Base-by-base conservation (phyloP, 2,113 vertebrate genomes). In the Arizona elegans region DNA sequence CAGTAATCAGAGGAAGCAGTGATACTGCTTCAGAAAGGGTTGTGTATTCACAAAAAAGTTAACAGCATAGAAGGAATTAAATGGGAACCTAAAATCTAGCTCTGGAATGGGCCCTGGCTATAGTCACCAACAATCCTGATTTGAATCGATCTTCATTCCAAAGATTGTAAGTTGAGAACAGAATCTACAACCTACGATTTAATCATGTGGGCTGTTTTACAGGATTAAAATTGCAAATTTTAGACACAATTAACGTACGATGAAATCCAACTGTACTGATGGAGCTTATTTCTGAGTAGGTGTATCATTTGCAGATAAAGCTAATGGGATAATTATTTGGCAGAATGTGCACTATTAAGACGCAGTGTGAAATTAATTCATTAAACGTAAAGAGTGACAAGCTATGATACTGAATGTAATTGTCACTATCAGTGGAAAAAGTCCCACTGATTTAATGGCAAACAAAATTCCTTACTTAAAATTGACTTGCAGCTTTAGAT, bases 301-400 rank as follows among this genome's bases (percentile, higher is more conserved):
- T 23, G 24, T 43, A 47, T 55, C 19, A 56, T 38, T 23, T 81
- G 65, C 11, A 55, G n/a, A 65, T 23, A 90, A 91, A 90, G 6
- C 17, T 53, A 90, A n/a, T 5, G 33, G 50, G 50, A 54, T 75
- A 90, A 70, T 54, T 19, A 21, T 90, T 53, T 53, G 19, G 50
- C 6, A 10, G 62, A 75, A 50, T n/a, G 0, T 4, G 38, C 9
- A 47, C 21, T 85, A 12, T 47, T 2, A 8, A 17, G 95, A 95
- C 54, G 2, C 33, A 81, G 75, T 38, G 55, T 8, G 29, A 89
- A 89, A 26, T 95, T 90, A 90, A 89, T 91, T 90, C 94, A 91
- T 53, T 92, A 65, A 89, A 29, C 38, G 59, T 38, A 24, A 33
- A 1, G 59, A 89, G 70, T 26, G 75, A 70, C 92, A 94, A 95